Conservation (phyloP, 2,797 vertebrate species). For the Gobionotothen gibberifrons region DNA sequence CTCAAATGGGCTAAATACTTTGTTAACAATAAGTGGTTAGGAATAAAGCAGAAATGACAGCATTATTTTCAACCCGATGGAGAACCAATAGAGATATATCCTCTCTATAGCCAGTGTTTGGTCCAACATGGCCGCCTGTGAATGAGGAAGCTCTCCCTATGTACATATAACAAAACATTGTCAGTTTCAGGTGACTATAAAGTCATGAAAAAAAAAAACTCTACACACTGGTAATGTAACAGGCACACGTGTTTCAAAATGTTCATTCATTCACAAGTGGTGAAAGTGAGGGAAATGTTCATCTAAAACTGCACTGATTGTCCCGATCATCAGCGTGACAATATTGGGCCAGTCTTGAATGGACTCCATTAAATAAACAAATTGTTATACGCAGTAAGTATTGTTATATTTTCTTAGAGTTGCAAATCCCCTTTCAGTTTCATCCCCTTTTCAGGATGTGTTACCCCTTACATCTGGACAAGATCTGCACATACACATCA, state of each 20-base stretch:
- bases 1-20: neutral
- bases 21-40: slow-evolving; percentile 4
- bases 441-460: neutral
- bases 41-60: slow-evolving; percentile 5
- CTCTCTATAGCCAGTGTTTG: no score
- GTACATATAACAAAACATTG: no score
- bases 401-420: neutral
- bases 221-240: neutral
- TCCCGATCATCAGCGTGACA: neutral
- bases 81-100: no score
- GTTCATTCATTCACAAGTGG: neutral
- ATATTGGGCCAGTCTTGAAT: neutral
- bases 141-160: no score
- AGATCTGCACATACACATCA: neutral
- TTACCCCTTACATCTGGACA: neutral
- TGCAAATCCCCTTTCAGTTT: slow-evolving; percentile 1
- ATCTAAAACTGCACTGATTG: neutral
- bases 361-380: slow-evolving; percentile 10
- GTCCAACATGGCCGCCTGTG: no score
- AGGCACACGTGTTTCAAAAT: neutral
- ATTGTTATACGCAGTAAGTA: neutral
- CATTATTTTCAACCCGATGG: neutral
- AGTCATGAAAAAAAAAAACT: no score
- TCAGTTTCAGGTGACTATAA: no score
- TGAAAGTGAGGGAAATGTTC: slow-evolving; percentile 2